Base-by-base conservation (phyloP, 2,113 vertebrate genomes). In the Tupaia chinensis region DNA sequence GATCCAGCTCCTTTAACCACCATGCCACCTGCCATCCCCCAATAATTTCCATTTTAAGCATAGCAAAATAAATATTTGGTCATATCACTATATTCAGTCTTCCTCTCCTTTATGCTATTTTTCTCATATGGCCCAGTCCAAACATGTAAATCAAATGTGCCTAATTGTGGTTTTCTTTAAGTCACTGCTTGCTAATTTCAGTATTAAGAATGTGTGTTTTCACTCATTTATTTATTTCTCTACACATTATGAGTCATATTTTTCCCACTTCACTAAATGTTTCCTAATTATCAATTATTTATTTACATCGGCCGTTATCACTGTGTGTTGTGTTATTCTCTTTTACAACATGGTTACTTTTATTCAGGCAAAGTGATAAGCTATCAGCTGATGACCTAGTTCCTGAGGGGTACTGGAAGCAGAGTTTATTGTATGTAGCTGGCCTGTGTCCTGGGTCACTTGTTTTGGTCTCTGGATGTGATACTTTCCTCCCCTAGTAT, bases 261-360 rank as follows among this genome's bases (percentile, higher is more conserved):
- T 88, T 84, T n/a, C 14, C 32, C 80, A 34, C 15, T 60, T 86
- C 25, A 72, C 9, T 84, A 25, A 19, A 34, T 60, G 3, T 76
- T 44, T 80, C 9, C 79, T 66, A 93, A 88, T 93, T 96, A 44
- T 44, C 44, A 44, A 44, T 44, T 44, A 44, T 80, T 20, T 61
- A 60, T 56, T 80, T 80, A 34, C 7, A 74, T 0, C 66, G 29
- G 5, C 22, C 16, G 74, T 72, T 66, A 19, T 68, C 15, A 81
- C 25, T 72, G 61, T 58, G 10, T 73, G 3, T 34, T 89, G 70
- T 78, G 53, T 70, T 32, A 23, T 54, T 20, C 79, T 78, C n/a
- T 58, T 77, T 88, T n/a, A 32, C 60, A 29, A 79, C 84, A 70
- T 66, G n/a, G 29, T 91, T 20, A 12, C 14, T 94, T 93, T 89